These are phyloP conservation scores for Drosophila punjabiensis DNA, from an alignment of 1,140 invertebrate genomes.

Conservation along the genomic window DNA sequence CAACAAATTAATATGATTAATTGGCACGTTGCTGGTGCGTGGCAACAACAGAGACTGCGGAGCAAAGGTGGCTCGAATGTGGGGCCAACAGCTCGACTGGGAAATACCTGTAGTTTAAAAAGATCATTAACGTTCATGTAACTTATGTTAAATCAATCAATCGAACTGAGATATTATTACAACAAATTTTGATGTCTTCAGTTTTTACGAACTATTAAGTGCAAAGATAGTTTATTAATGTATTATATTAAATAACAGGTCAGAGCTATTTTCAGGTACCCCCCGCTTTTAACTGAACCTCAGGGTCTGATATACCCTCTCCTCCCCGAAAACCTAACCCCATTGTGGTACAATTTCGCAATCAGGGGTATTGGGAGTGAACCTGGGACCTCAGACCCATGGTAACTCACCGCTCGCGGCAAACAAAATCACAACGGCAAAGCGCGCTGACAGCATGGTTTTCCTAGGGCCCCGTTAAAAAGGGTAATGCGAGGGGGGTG, in stretches of 20 bases:
- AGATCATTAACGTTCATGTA: background rate
- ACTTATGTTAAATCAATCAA: background rate
- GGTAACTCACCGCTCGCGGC: conserved; percentile 11
- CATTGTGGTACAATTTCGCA: conserved; percentile 19
- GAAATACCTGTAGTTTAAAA: background rate
- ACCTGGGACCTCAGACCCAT: conserved; percentile 22
- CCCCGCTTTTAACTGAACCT: background rate
- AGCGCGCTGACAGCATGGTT: conserved; percentile 44
- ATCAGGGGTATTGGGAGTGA: conserved; percentile 19
- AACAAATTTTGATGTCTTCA: too few species aligned
- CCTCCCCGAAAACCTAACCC: background rate
- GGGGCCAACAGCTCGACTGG: background rate
- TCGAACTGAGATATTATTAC: too few species aligned
- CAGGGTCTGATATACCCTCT: conserved; percentile 4
- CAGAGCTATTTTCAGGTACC: too few species aligned
- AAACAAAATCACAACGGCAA: conserved; percentile 46
- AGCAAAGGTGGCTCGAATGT: background rate
- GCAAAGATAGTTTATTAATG: too few species aligned
- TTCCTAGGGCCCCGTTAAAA: conserved; percentile 14
- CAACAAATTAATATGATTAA: conserved; percentile 81
- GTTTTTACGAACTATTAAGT: too few species aligned
- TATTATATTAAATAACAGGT: too few species aligned
- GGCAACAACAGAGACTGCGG: conserved; percentile 23
- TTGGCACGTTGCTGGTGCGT: conserved; percentile 60
- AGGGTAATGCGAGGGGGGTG: background rate